A percentile compares a stretch with the other conserved stretches of the same genome.
These are phyloP conservation scores for Proteles cristata DNA, from an alignment of 2,113 vertebrate genomes.

Conservation along the genomic window DNA sequence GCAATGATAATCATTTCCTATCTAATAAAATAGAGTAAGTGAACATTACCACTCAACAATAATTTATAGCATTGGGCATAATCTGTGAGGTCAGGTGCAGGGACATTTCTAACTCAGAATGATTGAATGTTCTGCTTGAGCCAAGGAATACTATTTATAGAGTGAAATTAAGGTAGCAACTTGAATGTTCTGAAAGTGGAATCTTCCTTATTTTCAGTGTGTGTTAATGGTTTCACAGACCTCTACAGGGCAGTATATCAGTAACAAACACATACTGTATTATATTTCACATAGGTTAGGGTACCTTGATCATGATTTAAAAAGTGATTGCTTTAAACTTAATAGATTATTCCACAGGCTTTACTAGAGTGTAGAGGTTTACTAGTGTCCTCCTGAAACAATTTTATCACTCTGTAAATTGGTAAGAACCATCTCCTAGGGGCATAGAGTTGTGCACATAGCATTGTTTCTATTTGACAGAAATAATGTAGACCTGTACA, in stretches of 20 bases:
- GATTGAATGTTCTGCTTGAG: not conserved
- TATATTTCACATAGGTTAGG: not conserved
- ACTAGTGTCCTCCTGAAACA: not conserved
- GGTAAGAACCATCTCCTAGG: not conserved
- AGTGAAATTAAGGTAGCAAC: constrained; percentile 1
- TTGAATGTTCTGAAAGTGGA: not conserved
- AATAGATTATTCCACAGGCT: not conserved
- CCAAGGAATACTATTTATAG: not conserved
- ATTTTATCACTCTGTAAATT: constrained; percentile 33
- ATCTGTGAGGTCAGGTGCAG: constrained; percentile 11
- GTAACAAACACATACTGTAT: not conserved
- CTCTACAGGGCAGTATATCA: not conserved
- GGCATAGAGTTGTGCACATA: not conserved
- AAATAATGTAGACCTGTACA: not conserved
- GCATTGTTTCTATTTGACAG: not conserved
- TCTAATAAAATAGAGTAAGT: constrained; percentile 38
- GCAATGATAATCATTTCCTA: constrained; percentile 11
- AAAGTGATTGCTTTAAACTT: constrained; percentile 8
- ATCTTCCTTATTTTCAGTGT: not conserved
- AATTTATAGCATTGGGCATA: constrained; percentile 5
- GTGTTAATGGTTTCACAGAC: not conserved
- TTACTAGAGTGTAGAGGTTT: not conserved
- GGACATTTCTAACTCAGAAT: constrained; percentile 18
- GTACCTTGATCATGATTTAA: not conserved
- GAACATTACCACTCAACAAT: not conserved